Base-by-base conservation (phyloP, 2,797 vertebrate genomes). In the Remorina albescens region DNA sequence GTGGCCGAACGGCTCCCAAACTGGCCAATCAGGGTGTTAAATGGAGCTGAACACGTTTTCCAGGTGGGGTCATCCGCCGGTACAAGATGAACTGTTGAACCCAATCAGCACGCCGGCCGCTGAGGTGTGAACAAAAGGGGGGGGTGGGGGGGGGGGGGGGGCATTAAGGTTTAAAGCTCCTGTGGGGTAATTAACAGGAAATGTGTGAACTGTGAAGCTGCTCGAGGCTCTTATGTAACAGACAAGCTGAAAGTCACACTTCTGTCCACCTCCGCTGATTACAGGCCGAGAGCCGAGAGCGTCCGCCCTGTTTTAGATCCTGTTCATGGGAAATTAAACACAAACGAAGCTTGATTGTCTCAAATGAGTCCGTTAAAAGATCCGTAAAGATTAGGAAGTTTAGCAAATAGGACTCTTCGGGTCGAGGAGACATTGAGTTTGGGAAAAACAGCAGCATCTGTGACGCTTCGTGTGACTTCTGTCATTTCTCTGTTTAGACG, bases 1-100 rank as follows among this genome's bases (percentile, higher is more conserved):
- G 85, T 92, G 85, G 74, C 57, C 18, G 66, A 71, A 59, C 30
- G 42, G 76, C 76, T 78, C 57, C 47, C 44, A 42, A 64, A 83
- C 60, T 7, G 80, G 74, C 76, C 83, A 77, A 82, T 89, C 62
- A n/a, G 67, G 30, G n/a, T 84, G 87, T 89, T 86, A 91, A 91
- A 90, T 88, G 79, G 78, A 82, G 88, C 85, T 57, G 85, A 91
- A 82, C 87, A 82, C 21, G 25, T 58, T 51, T 51, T 55, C 76
- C 91, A 90, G 88, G 90, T 88, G 86, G 86, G 82, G 69, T 82
- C 66, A 69, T 80, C 76, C 19, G 42, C 84, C 70, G 82, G 88
- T 82, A 82, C 86, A 88, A 82, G 57, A 68, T 91, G 88, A 93
- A 91, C 92, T 91, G 82, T 82, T 92, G 90, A 93, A 93, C 93